A percentile compares a stretch with the other conserved stretches of the same genome.
Conservation (phyloP, 2,797 vertebrate species). For the Sebastes kiyomatsui region DNA sequence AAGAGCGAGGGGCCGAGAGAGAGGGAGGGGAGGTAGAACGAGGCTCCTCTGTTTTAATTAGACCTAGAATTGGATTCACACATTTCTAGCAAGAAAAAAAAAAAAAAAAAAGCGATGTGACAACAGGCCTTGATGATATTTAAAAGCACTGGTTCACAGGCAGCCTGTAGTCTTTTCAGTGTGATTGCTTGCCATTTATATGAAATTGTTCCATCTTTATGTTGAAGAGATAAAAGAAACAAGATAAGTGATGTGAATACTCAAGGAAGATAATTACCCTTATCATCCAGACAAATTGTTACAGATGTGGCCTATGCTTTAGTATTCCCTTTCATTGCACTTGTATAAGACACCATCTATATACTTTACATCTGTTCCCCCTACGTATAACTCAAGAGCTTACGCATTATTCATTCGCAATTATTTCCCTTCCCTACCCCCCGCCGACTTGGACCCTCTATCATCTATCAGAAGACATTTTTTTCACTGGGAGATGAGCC, state of each 20-base stretch:
- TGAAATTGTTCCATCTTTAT: neutral
- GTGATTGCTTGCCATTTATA: slow-evolving; percentile 4
- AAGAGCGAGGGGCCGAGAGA: neutral
- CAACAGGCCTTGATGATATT: neutral
- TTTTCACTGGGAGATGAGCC: neutral
- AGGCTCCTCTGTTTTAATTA: slow-evolving; percentile 26
- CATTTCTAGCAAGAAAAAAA: neutral
- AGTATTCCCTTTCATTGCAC: slow-evolving; percentile 9
- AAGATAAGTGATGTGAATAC: neutral
- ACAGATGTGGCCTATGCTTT: neutral
- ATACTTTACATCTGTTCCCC: neutral
- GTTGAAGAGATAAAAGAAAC: slow-evolving; percentile 17
- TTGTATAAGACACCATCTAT: neutral
- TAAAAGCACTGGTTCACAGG: neutral
- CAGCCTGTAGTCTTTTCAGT: neutral
- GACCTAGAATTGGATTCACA: slow-evolving; percentile 1
- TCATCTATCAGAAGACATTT: neutral
- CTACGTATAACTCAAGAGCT: neutral
- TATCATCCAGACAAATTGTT: slow-evolving; percentile 11
- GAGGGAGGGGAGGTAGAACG: neutral
- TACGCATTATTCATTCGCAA: slow-evolving; percentile 11
- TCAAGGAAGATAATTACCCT: slow-evolving; percentile 17
- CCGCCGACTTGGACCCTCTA: neutral
- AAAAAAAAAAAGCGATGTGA: neutral
- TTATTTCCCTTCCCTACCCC: slow-evolving; percentile 1